phyloP scores from a whole-genome alignment of 2,797 vertebrate species.

The Sebastes taczanowskii region DNA sequence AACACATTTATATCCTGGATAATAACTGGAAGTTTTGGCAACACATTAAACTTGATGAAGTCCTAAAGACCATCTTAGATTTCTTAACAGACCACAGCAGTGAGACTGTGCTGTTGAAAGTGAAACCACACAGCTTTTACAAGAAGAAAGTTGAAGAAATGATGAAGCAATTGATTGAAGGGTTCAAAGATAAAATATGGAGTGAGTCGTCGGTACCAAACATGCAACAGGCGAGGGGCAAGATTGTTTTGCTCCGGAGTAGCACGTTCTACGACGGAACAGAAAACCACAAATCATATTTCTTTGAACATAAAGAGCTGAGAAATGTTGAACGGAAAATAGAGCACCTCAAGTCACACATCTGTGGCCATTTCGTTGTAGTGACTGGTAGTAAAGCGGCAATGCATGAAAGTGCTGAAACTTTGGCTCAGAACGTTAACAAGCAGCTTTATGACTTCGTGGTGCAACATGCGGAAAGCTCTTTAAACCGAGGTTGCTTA shows the following conservation, averaged over 20 bases:
- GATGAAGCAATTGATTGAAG: constrained; percentile 1
- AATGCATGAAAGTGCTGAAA: not conserved
- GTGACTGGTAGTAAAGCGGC: constrained; percentile 20
- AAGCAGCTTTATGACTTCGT: constrained; percentile 12
- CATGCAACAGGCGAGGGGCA: constrained; percentile 55
- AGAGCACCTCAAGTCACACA: not conserved
- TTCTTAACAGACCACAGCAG: constrained; percentile 29
- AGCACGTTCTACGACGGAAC: not conserved
- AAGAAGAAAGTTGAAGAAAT: fast-evolving
- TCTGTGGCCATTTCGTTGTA: constrained; percentile 44
- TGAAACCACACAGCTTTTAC: constrained; percentile 23
- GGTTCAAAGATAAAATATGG: constrained; percentile 38
- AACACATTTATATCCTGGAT: constrained; percentile 25
- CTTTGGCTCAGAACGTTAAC: constrained; percentile 14
- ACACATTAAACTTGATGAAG: constrained; percentile 11
- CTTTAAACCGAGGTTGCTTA: constrained; percentile 31
- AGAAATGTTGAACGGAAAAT: constrained; percentile 20
- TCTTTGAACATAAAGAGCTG: constrained; percentile 22
- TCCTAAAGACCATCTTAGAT: constrained; percentile 25
- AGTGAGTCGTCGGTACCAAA: constrained; percentile 1
- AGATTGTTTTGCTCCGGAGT: constrained; percentile 60
- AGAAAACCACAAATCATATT: not conserved
- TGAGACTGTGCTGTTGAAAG: constrained; percentile 65
- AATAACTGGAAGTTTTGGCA: constrained; percentile 22
- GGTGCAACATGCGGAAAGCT: not conserved